Evolutionary conservation across 2,113 vertebrate species (phyloP).

Genomic region (Mormoops blainvillei): DNA sequence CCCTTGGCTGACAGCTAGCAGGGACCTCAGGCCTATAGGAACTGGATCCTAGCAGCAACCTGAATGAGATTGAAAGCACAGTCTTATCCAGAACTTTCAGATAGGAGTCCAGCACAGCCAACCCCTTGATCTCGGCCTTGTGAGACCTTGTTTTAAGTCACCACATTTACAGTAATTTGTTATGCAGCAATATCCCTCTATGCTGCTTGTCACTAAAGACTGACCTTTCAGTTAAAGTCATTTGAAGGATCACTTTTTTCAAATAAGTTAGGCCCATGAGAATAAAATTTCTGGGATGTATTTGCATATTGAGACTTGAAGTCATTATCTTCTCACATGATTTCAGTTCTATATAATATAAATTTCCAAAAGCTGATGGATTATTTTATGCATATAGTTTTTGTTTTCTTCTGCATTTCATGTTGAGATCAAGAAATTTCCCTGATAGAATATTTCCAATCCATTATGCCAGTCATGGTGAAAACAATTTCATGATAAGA

Average conservation of each 20-base stretch:
- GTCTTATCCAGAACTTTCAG: neutral
- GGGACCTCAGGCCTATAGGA: neutral
- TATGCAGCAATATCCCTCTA: neutral
- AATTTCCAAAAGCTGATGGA: neutral
- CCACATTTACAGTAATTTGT: neutral
- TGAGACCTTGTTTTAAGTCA: neutral
- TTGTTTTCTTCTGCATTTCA: neutral
- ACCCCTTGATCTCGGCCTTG: neutral
- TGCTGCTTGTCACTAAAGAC: neutral
- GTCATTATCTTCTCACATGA: neutral
- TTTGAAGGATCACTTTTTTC: neutral
- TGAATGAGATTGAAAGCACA: neutral
- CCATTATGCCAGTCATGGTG: neutral
- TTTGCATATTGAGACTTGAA: neutral
- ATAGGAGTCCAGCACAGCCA: neutral
- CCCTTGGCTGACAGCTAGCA: neutral
- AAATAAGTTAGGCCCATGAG: neutral
- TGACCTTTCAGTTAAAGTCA: neutral
- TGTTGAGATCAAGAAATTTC: neutral
- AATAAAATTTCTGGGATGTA: neutral
- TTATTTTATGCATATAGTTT: neutral
- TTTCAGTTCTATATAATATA: neutral
- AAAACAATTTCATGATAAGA: constrained; percentile 33
- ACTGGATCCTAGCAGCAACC: neutral
- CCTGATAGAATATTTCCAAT: neutral